Evolutionary conservation across 2,888 invertebrate genomes (phyloP), one percentile per base, ranked within the genome.

Genomic region (Acanthosepion pharaonis): DNA sequence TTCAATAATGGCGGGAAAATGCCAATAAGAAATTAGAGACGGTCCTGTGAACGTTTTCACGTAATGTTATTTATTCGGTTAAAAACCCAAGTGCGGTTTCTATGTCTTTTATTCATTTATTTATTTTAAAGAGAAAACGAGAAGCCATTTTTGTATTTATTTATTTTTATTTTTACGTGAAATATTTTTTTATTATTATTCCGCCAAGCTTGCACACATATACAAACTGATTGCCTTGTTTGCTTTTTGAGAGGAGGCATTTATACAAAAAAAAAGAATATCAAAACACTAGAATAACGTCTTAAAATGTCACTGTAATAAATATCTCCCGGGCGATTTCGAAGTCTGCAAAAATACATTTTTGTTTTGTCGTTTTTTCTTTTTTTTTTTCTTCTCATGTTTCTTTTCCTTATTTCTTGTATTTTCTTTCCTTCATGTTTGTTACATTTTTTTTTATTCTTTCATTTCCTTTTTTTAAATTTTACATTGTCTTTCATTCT

Each of bases 1-100:
- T 78, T 78, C 78, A n/a, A 78, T 78, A 78, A 78, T n/a, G n/a
- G 78, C n/a, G 78, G 59, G 20, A 78, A 78, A 78, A n/a, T 78
- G 78, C 20, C 78, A n/a, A 33, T 78, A n/a, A 78, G n/a, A 78
- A 78, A n/a, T 78, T 78, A n/a, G 78, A 78, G 78, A 78, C 18
- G 8, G 78, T n/a, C 78, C 78, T n/a, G n/a, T 78, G n/a, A 78
- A 78, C n/a, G 11, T 78, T n/a, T n/a, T 78, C n/a, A n/a, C 15
- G 78, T 78, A 78, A 78, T 78, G 15, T 4, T 33, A n/a, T n/a
- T 78, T 78, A 78, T n/a, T n/a, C 15, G n/a, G n/a, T 78, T 78
- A 33, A 33, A 78, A 28, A 64, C 23, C 64, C 28, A 78, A 8
- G 78, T 78, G 78, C 9, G n/a, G 78, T 78, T 78, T 64, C n/a